These are phyloP conservation scores for Albula glossodonta DNA, from an alignment of 2,113 vertebrate species.

Conservation along the genomic window DNA sequence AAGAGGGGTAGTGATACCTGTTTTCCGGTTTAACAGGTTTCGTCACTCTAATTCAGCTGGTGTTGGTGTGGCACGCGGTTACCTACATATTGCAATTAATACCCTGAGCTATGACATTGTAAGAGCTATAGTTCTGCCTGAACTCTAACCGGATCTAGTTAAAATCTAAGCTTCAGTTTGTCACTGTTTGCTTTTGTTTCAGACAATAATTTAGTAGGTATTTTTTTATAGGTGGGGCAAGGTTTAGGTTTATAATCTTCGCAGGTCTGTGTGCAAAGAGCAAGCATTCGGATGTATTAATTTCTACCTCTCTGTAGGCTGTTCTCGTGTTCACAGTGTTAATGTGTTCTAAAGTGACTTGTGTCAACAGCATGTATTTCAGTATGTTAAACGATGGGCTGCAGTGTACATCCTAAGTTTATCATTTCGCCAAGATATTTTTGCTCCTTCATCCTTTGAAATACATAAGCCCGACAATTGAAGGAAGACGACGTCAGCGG, in stretches of 20 bases:
- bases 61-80: neutral
- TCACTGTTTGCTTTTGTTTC: too few species aligned
- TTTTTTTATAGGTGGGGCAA: too few species aligned
- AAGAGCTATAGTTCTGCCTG: neutral
- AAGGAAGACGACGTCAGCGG: constrained; percentile 9
- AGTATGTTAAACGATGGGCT: neutral
- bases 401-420: neutral
- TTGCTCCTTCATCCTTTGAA: neutral
- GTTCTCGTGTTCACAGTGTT: too few species aligned
- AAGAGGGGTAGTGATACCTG: constrained; percentile 26
- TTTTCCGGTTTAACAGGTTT: constrained; percentile 59
- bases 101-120: neutral
- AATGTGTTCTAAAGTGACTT: neutral
- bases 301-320: neutral
- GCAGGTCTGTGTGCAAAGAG: neutral
- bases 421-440: neutral
- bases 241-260: neutral
- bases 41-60: constrained; percentile 34
- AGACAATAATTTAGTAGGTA: too few species aligned
- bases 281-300: neutral
- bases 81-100: too few species aligned
- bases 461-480: neutral
- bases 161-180: too few species aligned
- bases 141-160: too few species aligned
- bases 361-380: neutral